Base-by-base conservation (phyloP, 2,797 vertebrate species). In the Squalus acanthias region DNA sequence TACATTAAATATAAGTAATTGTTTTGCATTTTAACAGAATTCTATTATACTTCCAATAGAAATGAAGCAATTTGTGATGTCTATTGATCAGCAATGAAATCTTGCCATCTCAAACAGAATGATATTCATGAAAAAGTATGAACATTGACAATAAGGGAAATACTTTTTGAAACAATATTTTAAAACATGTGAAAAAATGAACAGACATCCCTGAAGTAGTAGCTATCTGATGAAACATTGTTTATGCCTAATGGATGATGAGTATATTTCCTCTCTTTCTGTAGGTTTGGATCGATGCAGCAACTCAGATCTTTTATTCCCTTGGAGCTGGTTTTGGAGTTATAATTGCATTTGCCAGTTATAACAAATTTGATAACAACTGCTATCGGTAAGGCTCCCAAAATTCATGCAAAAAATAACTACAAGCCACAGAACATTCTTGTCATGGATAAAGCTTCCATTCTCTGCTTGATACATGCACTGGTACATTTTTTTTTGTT, bases 311-410 rank as follows among this genome's bases (percentile, higher is more conserved):
- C 97, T 99, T 99, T 97, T 99, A 99, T 97, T 99, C 99, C 17
- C 97, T 99, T 95, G 99, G 99, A 96, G 99, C 99, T 15, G 99
- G 99, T 57, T 99, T 99, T 97, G 99, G 99, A 0, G 99, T 99
- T 96, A 97, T 99, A 96, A 99, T 99, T 97, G 99, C 99, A 2
- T 99, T 99, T 98, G 98, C 99, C 97, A 99, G 99, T 98, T 99
- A 99, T 97, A 99, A 99, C 97, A 99, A 99, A 97, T 99, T 99
- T 97, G 98, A 99, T 98, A 99, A 99, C 98, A 99, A 99, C 97
- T 99, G 99, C 97, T 99, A 99, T 98, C 99, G 99, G 99, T 99
- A 98, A 97, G 98, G 95, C 0, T 96, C 91, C 12, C 97, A 97
- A 97, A 97, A 70, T 95, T 67, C 85, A n/a, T 96, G 97, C 96